Evolutionary conservation across 1,140 invertebrate genomes (phyloP), one percentile per base, ranked within the genome.

Genomic region (Centruroides vittatus): DNA sequence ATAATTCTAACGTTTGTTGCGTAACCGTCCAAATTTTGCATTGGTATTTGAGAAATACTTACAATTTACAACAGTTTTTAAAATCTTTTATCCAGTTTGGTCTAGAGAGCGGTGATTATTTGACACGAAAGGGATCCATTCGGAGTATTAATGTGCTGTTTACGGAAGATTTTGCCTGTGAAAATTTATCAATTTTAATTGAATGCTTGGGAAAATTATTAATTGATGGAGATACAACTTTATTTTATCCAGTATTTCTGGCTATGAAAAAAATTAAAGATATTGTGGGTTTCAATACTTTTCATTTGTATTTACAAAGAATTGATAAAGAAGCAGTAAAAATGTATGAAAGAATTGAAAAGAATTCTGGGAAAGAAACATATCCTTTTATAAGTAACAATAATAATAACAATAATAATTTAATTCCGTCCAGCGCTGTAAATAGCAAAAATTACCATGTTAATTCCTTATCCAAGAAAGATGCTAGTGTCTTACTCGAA

Each of bases 201-300:
- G 58, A 64, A 49, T 61, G 62, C 12, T 53, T 70, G n/a, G 55
- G 62, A n/a, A 61, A 63, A 46, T 55, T 65, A 41, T 58, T 70
- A 34, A 57, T 69, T n/a, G 49, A 63, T 51, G 61, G 66, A 9
- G 63, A 70, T 55, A 56, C 64, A n/a, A 52, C 61, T 23, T 41
- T 69, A 12, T 69, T 70, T 57, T 69, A 67, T 64, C 61, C 67
- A 8, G 63, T 66, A 49, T 70, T 65, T 57, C 47, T 69, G 48
- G 66, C 68, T 4, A 57, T 70, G 57, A 63, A 69, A 61, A 62
- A 66, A 60, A 57, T 70, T 3, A 60, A 67, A 47, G 52, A 62
- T 9, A 49, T 67, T 12, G 48, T 69, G n/a, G 68, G 68, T 41
- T 10, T 52, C 9, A 10, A 51, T 12, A 58, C 54, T 12, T 63